Percentiles rank a stretch among this genome's conserved stretches.
phyloP scores from a whole-genome alignment of 2,888 invertebrate genomes.

The Thereva nobilitata region DNA sequence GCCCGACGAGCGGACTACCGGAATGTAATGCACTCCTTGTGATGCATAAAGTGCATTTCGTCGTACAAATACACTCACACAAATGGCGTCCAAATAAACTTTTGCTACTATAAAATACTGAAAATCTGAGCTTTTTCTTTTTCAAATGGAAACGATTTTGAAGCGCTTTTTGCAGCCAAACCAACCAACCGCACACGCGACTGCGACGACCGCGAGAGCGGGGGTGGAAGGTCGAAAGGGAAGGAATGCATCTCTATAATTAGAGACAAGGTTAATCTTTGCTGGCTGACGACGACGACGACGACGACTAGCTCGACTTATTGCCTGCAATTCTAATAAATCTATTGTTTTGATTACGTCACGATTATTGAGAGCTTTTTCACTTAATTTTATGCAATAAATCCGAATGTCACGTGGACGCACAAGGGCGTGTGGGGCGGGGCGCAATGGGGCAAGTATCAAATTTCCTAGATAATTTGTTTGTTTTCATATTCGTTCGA shows the following conservation, averaged over 20 bases:
- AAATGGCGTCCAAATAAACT: slow-evolving; percentile 14
- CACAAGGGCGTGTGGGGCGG: not conserved
- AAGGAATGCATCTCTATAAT: slow-evolving; percentile 43
- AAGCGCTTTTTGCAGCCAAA: not conserved
- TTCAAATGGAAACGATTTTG: not conserved
- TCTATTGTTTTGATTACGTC: slow-evolving; percentile 23
- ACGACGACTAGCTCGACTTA: not conserved
- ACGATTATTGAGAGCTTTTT: slow-evolving; percentile 4
- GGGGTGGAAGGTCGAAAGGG: slow-evolving; percentile 23
- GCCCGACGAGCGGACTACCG: slow-evolving; percentile 19
- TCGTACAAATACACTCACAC: not conserved
- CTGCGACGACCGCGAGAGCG: slow-evolving; percentile 1
- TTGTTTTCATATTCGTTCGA: too few species aligned
- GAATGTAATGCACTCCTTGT: slow-evolving; percentile 10
- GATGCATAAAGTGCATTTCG: not conserved
- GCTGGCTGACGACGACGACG: slow-evolving; percentile 2
- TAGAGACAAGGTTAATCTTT: slow-evolving; percentile 44
- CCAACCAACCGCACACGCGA: not conserved
- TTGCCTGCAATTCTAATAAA: slow-evolving; percentile 20
- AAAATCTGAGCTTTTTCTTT: slow-evolving; percentile 18
- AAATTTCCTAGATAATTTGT: too few species aligned
- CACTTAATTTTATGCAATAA: slow-evolving; percentile 21
- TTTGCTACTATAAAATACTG: slow-evolving; percentile 20
- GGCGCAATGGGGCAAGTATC: too few species aligned
- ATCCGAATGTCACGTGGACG: slow-evolving; percentile 7